Conservation (phyloP, 2,888 invertebrate species). For the Caenorhabditis panamensis region DNA sequence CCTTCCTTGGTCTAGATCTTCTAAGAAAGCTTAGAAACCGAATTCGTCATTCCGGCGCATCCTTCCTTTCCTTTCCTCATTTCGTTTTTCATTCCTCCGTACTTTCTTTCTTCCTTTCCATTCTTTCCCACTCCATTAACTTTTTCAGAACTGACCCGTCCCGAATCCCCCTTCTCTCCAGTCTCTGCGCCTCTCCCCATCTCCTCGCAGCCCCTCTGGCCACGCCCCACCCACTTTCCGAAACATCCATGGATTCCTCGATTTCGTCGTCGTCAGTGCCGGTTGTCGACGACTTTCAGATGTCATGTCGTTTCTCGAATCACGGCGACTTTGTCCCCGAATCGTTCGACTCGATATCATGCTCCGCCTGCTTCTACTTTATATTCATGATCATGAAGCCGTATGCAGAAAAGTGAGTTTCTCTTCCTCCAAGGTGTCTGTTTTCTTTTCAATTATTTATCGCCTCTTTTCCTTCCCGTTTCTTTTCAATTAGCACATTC, state of each 20-base stretch:
- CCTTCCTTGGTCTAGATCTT: too few species aligned
- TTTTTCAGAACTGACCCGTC: conserved; percentile 30
- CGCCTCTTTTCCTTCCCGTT: background rate
- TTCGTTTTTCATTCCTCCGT: background rate
- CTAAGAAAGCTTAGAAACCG: too few species aligned
- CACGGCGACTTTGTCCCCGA: conserved; percentile 51
- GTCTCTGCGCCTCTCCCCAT: conserved; percentile 11
- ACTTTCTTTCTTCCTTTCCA: background rate
- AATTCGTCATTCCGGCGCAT: background rate
- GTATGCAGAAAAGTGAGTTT: conserved; percentile 39
- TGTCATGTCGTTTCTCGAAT: conserved; percentile 67
- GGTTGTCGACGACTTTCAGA: conserved; percentile 41
- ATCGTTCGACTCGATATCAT: conserved; percentile 63
- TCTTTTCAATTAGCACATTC: conserved; percentile 19
- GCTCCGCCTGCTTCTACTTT: conserved; percentile 68
- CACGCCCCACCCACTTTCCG: conserved; percentile 28
- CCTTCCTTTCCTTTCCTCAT: conserved; percentile 6
- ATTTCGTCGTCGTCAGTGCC: background rate
- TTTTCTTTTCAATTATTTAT: conserved; percentile 31
- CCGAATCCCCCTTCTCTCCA: conserved; percentile 10
- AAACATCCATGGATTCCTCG: conserved; percentile 32
- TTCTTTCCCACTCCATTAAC: conserved; percentile 41
- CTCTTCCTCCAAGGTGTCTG: conserved; percentile 22
- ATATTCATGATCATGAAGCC: conserved; percentile 60
- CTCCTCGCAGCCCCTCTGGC: background rate